A percentile compares a stretch with the other conserved stretches of the same genome.
Conservation (phyloP, 2,888 invertebrate species). For the Brachypterus glaber region DNA sequence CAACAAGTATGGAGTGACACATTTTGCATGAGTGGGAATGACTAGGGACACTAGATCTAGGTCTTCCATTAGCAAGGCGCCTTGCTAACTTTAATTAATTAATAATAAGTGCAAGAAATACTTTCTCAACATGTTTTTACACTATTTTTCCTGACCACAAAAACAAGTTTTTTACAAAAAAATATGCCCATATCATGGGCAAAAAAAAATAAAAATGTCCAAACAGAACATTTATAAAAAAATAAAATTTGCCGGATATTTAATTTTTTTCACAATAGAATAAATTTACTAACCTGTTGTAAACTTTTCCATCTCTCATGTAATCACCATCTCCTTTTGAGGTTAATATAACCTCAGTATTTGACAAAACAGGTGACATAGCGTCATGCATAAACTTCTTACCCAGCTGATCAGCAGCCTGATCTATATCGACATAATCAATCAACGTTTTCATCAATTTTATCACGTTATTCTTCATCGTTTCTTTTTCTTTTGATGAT, state of each 20-base stretch:
- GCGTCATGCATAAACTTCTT: constrained; percentile 77
- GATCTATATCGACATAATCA: constrained; percentile 57
- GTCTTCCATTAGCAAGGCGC: no score
- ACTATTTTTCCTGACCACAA: no score
- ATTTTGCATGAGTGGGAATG: no score
- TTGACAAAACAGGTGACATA: constrained; percentile 69
- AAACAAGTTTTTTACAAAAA: no score
- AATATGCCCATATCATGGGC: no score
- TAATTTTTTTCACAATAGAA: not conserved
- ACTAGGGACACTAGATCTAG: no score
- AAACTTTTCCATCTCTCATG: constrained; percentile 55
- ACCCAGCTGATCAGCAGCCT: constrained; percentile 78
- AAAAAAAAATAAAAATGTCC: not conserved
- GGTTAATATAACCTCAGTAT: constrained; percentile 58
- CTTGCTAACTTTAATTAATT: no score
- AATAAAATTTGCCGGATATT: not conserved
- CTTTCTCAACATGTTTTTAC: no score
- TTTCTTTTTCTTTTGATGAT: constrained; percentile 37
- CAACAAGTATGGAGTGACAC: no score
- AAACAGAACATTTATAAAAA: constrained; percentile 1
- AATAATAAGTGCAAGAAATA: no score
- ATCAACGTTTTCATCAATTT: constrained; percentile 51
- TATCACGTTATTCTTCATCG: constrained; percentile 46
- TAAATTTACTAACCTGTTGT: constrained; percentile 39
- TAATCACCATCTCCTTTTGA: constrained; percentile 63